These are phyloP conservation scores for Sternotherus odoratus DNA, from an alignment of 2,797 vertebrate species.

Conservation along the genomic window DNA sequence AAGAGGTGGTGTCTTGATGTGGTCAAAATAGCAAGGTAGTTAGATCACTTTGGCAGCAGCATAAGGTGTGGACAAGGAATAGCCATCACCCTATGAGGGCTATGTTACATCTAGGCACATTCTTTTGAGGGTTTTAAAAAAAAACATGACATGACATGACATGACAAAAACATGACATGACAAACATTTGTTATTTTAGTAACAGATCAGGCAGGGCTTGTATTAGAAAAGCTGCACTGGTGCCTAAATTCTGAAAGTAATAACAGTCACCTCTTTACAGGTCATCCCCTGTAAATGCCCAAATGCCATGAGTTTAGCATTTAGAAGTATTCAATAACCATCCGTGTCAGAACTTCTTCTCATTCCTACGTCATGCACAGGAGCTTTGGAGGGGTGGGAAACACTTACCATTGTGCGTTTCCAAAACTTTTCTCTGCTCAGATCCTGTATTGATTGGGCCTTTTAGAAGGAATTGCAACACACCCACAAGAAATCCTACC, in stretches of 20 bases:
- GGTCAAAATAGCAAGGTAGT: background rate
- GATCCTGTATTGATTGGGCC: background rate
- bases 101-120: background rate
- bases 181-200: constrained; percentile 47
- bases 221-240: background rate
- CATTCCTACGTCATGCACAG: background rate
- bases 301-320: background rate
- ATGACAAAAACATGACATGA: too few relatives aligned
- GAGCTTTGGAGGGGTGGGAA: background rate
- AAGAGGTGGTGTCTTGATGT: background rate
- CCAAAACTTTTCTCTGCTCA: background rate
- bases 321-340: background rate
- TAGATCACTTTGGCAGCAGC: background rate
- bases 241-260: constrained; percentile 28
- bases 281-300: background rate
- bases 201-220: background rate
- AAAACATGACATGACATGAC: too few relatives aligned
- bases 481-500: rapidly evolving
- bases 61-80: background rate
- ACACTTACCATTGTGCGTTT: background rate
- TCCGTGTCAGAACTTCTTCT: background rate
- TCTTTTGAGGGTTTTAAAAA: background rate
- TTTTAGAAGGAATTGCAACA: background rate
- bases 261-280: constrained; percentile 35
- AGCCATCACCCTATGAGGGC: background rate